A percentile compares a stretch with the other conserved stretches of the same genome.
Evolutionary conservation across 2,113 vertebrate genomes (phyloP).

Genomic region (Galeopterus variegatus): DNA sequence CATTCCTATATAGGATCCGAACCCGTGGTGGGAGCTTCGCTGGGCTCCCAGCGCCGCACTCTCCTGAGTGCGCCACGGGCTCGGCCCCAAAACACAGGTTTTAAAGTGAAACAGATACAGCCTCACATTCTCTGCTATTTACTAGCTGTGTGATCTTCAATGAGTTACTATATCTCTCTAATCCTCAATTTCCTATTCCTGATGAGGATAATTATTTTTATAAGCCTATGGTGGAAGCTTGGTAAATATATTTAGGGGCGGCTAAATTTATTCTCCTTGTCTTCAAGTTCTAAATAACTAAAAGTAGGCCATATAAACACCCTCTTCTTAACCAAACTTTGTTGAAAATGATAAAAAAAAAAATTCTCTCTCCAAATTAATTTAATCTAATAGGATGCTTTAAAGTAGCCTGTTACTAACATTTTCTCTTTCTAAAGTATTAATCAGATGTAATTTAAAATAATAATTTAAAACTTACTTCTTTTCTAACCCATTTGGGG

Average conservation of each 20-base stretch:
- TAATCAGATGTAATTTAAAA: constrained; percentile 47
- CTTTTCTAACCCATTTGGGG: constrained; percentile 96
- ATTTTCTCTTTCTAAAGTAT: constrained; percentile 40
- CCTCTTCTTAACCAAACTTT: background rate
- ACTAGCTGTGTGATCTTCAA: background rate
- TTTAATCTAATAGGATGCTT: constrained; percentile 23
- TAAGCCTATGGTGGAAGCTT: background rate
- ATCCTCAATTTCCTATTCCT: constrained; percentile 13
- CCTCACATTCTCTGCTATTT: constrained; percentile 18
- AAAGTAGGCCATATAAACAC: background rate
- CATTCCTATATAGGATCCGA: no score
- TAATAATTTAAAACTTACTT: constrained; percentile 89
- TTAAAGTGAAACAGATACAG: background rate
- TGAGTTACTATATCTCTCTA: background rate
- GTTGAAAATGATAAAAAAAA: constrained; percentile 36
- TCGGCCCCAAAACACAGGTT: no score
- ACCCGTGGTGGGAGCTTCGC: no score
- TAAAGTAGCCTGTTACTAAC: constrained; percentile 46
- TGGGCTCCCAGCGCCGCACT: no score
- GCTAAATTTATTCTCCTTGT: constrained; percentile 6
- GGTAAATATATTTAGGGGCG: background rate
- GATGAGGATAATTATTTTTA: background rate
- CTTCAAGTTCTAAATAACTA: constrained; percentile 30
- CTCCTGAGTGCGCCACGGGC: no score
- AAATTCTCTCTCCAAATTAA: background rate